A percentile compares a stretch with the other conserved stretches of the same genome.
Conservation (phyloP, 1,140 invertebrate genomes). For the Chironomus tepperi region DNA sequence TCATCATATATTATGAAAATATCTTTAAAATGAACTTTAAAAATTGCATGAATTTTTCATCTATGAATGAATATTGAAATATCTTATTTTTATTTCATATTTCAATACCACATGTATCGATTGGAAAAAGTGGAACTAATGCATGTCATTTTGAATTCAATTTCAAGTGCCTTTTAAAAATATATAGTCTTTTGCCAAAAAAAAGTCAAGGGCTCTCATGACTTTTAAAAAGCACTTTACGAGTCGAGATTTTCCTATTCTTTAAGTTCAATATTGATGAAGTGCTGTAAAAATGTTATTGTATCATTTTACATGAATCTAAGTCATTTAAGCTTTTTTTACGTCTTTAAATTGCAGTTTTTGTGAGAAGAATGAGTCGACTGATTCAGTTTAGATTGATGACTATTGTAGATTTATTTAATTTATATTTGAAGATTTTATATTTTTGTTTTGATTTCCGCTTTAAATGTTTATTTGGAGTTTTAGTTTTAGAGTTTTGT, state of each 20-base stretch:
- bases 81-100: too few relatives aligned
- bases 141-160: neutral
- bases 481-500: too few relatives aligned
- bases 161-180: neutral
- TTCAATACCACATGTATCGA: too few relatives aligned
- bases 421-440: too few relatives aligned
- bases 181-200: neutral
- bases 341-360: too few relatives aligned
- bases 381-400: too few relatives aligned
- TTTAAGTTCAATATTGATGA: neutral
- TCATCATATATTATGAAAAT: neutral
- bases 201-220: slow-evolving; percentile 1
- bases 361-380: too few relatives aligned
- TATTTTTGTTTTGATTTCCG: too few relatives aligned
- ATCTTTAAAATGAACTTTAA: slow-evolving; percentile 14
- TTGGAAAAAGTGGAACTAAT: neutral
- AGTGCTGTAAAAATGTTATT: slow-evolving; percentile 1
- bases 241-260: neutral
- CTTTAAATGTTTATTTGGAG: too few relatives aligned
- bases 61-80: too few relatives aligned
- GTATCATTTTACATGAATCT: slow-evolving; percentile 4
- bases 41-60: neutral
- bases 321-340: neutral
- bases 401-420: too few relatives aligned
- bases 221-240: neutral